Conservation (phyloP, 2,797 vertebrate genomes). For the Pangasius djambal region DNA sequence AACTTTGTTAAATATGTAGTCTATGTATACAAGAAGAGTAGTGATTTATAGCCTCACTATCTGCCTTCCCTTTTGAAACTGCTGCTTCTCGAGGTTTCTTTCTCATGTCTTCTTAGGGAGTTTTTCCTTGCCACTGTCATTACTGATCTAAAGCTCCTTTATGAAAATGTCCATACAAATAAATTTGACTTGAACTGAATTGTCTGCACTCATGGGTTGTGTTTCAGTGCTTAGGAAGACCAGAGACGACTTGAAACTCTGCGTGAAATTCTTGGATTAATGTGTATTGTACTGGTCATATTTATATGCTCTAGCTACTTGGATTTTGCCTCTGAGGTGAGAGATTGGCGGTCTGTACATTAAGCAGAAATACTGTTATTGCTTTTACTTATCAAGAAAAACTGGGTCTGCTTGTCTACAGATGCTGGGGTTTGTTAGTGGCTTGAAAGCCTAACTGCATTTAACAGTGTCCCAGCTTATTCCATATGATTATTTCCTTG, state of each 20-base stretch:
- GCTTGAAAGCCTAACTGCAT: neutral
- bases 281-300: neutral
- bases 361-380: neutral
- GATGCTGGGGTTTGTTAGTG: neutral
- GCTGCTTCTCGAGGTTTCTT: neutral
- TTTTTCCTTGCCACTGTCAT: neutral
- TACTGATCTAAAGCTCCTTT: neutral
- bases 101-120: neutral
- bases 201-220: neutral
- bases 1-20: neutral
- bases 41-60: neutral
- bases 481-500: neutral
- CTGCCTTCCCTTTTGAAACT: neutral
- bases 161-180: neutral
- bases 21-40: neutral
- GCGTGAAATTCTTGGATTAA: neutral
- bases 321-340: neutral
- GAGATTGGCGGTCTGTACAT: neutral
- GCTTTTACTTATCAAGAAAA: neutral
- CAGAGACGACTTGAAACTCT: neutral
- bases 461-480: neutral
- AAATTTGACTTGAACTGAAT: neutral
- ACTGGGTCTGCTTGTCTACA: neutral
- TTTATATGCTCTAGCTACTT: neutral
- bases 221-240: neutral